Conservation (phyloP, 1,140 invertebrate species). For the Tetragonula clypearis region DNA sequence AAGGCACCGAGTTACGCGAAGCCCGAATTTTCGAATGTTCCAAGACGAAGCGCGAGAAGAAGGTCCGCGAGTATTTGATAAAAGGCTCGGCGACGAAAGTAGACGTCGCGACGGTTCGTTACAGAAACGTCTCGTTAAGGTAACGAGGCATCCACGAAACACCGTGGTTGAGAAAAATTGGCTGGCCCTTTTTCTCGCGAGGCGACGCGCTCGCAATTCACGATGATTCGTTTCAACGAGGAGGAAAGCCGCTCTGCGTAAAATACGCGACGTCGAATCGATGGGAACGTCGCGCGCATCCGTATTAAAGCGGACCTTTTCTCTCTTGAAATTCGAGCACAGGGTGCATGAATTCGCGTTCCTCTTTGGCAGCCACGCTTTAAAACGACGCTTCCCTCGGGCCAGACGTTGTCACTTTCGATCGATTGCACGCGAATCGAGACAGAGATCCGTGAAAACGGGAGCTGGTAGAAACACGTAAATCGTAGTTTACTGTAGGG, state of each 20-base stretch:
- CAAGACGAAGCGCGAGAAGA: constrained; percentile 30
- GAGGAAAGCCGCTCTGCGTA: constrained; percentile 59
- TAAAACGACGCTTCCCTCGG: constrained; percentile 7
- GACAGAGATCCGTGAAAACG: not conserved
- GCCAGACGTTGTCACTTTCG: constrained; percentile 6
- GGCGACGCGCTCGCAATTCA: constrained; percentile 35
- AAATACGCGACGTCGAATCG: constrained; percentile 73
- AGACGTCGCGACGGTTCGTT: not conserved
- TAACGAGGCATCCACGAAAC: constrained; percentile 25
- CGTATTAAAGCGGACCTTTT: constrained; percentile 67
- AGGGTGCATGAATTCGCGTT: constrained; percentile 21
- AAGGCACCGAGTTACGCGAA: constrained; percentile 76
- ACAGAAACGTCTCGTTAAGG: constrained; percentile 23
- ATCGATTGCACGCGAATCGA: constrained; percentile 24
- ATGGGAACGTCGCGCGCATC: constrained; percentile 76
- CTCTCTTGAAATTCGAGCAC: constrained; percentile 43
- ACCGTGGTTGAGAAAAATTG: constrained; percentile 17
- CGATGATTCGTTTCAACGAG: constrained; percentile 57
- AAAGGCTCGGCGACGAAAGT: constrained; percentile 16
- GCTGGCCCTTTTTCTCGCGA: not conserved
- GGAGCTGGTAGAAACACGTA: not conserved
- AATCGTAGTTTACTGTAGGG: not conserved
- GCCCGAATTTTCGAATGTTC: constrained; percentile 65
- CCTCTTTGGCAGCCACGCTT: constrained; percentile 5
- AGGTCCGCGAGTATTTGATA: not conserved